Base-by-base conservation (phyloP, 2,113 vertebrate genomes). In the Hyperoodon ampullatus region DNA sequence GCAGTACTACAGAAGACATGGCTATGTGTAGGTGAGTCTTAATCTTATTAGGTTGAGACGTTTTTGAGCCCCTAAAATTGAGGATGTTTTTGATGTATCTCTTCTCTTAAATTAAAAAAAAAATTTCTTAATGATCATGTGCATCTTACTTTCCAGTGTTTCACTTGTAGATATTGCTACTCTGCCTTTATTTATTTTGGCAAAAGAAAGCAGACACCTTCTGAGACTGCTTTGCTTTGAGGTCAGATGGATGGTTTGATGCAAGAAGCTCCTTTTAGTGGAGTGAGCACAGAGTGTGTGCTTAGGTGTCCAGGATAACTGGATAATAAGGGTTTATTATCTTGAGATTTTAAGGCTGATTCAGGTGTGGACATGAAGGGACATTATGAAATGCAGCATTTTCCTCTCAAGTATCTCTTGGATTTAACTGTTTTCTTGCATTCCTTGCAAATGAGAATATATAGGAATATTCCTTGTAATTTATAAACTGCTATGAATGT, bases 401-500 rank as follows among this genome's bases (percentile, higher is more conserved):
- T 78, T 65, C 39, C 33, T 93, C 6, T 10, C 12, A 44, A 19
- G 18, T 72, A 30, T 84, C 53, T 90, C 33, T 23, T 88, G 95
- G 53, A 88, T 96, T 93, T 95, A 92, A 81, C 44, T 63, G 71
- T 81, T 95, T 94, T 91, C 58, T 86, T 90, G 55, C 30, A 86
- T 94, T 93, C 85, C 89, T 97, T 83, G 71, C 3, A 4, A 93
- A 61, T 70, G 71, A 95, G 89, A 88, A 65, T 91, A 58, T 86
- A 70, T 63, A 86, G 58, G 91, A 86, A 93, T 94, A 72, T 83
- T 95, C 75, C 84, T 74, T 70, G 47, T 91, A 77, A 83, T 35
- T 96, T 96, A 90, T 86, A 81, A 70, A 44, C 60, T 77, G 71
- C 53, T 85, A 8, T 85, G 94, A 85, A 78, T 95, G 53, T 88